Evolutionary conservation across 2,888 invertebrate species (phyloP).

Genomic region (Lasioglossum figueresi): DNA sequence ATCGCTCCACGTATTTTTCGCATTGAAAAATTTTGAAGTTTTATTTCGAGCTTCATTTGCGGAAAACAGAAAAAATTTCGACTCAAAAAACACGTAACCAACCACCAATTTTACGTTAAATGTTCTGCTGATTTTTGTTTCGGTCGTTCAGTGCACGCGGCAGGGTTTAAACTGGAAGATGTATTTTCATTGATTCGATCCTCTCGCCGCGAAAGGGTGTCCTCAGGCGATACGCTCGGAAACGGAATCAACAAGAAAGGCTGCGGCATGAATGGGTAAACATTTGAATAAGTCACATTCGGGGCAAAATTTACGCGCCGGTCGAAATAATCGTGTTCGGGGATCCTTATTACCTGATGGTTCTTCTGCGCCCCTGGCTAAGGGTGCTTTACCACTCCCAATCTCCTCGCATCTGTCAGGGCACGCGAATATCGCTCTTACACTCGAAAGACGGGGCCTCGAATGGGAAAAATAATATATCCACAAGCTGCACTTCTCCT

Average conservation of each 20-base stretch:
- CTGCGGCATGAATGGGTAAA: conserved; percentile 40
- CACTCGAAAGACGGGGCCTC: conserved; percentile 51
- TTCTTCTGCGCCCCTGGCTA: conserved; percentile 62
- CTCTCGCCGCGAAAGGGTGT: background rate
- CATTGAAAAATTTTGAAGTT: background rate
- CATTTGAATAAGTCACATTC: conserved; percentile 69
- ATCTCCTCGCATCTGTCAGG: conserved; percentile 76
- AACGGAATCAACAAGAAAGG: background rate
- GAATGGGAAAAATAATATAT: conserved; percentile 56
- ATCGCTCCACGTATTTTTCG: background rate
- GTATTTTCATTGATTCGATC: background rate
- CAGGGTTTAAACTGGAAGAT: background rate
- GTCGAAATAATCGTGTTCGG: conserved; percentile 60
- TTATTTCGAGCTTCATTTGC: background rate
- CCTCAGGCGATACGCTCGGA: background rate
- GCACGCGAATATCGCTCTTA: conserved; percentile 73
- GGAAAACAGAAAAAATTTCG: background rate
- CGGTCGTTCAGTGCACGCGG: background rate
- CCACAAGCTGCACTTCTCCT: conserved; percentile 29
- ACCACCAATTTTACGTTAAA: background rate
- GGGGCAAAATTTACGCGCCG: conserved; percentile 53
- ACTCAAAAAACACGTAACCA: background rate
- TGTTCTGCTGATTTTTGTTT: background rate
- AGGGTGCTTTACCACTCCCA: conserved; percentile 55
- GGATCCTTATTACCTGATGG: conserved; percentile 76